Percentiles rank a stretch among this genome's conserved stretches.
Evolutionary conservation across 2,113 vertebrate species (phyloP).

Genomic region (Indri indri): DNA sequence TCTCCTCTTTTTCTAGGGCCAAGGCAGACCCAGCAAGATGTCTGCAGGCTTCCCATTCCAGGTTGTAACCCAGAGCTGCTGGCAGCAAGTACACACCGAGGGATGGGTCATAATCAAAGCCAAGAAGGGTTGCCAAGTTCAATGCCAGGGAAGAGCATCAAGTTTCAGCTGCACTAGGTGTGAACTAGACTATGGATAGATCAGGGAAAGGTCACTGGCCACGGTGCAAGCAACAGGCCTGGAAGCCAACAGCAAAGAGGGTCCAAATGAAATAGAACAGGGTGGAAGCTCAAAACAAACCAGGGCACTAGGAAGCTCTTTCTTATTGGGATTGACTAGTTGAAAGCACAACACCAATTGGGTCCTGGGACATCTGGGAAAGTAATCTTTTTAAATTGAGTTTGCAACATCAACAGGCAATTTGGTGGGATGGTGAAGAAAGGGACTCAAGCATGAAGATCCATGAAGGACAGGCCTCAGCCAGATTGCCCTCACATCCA

Average conservation of each 20-base stretch:
- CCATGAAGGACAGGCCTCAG: neutral
- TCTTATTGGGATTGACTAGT: neutral
- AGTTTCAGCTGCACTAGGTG: neutral
- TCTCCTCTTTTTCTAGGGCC: neutral
- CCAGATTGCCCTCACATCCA: neutral
- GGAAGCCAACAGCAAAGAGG: neutral
- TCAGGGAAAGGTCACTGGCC: constrained; percentile 6
- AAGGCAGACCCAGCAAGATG: neutral
- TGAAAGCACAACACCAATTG: neutral
- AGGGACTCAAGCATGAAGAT: neutral
- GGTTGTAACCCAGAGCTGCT: constrained; percentile 41
- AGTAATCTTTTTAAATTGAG: neutral
- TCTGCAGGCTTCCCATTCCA: constrained; percentile 8
- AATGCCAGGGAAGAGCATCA: neutral
- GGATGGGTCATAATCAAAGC: constrained; percentile 9
- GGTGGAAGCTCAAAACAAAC: neutral
- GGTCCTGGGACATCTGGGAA: neutral
- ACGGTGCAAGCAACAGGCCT: neutral
- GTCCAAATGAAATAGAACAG: neutral
- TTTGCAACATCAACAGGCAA: neutral
- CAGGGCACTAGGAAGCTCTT: neutral
- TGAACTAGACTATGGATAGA: neutral
- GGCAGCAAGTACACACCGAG: neutral
- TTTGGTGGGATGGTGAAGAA: neutral
- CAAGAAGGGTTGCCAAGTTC: constrained; percentile 49